A percentile compares a stretch with the other conserved stretches of the same genome.
Conservation (phyloP, 2,113 vertebrate species). For the Columbina picui region DNA sequence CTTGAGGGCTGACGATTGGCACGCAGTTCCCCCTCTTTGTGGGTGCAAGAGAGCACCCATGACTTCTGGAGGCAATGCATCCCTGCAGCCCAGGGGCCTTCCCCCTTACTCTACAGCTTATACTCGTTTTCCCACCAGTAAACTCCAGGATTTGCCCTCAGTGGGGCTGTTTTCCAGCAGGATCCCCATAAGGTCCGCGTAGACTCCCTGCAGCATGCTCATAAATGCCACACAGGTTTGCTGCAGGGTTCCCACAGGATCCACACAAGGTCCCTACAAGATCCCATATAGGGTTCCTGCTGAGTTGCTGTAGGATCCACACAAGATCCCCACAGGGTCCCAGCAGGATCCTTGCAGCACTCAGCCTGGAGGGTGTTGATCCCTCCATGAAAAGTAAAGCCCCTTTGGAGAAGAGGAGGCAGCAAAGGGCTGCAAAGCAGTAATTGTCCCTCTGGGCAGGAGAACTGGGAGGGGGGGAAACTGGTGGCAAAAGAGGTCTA, state of each 20-base stretch:
- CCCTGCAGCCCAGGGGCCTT: not conserved
- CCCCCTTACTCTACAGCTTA: not conserved
- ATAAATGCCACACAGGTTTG: not conserved
- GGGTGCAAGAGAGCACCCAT: not conserved
- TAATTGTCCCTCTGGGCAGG: not conserved
- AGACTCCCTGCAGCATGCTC: not conserved
- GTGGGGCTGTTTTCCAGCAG: not conserved
- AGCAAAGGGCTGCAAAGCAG: not conserved
- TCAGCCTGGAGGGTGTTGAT: not conserved
- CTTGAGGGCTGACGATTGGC: not conserved
- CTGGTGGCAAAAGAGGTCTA: not conserved
- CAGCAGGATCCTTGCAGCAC: fast-evolving
- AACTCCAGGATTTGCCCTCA: not conserved
- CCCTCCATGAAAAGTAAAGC: not conserved
- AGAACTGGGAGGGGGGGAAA: not conserved
- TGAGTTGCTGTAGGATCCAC: fast-evolving
- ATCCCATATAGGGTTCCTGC: not conserved
- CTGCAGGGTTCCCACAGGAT: not conserved
- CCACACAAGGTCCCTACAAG: not conserved
- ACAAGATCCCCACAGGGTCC: not conserved
- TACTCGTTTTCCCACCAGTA: fast-evolving
- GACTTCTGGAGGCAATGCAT: not conserved
- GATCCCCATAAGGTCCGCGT: fast-evolving
- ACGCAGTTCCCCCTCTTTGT: not conserved
- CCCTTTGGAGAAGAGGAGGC: not conserved